Base-by-base conservation (phyloP, 2,797 vertebrate genomes). In the Phaenicophaeus curvirostris region DNA sequence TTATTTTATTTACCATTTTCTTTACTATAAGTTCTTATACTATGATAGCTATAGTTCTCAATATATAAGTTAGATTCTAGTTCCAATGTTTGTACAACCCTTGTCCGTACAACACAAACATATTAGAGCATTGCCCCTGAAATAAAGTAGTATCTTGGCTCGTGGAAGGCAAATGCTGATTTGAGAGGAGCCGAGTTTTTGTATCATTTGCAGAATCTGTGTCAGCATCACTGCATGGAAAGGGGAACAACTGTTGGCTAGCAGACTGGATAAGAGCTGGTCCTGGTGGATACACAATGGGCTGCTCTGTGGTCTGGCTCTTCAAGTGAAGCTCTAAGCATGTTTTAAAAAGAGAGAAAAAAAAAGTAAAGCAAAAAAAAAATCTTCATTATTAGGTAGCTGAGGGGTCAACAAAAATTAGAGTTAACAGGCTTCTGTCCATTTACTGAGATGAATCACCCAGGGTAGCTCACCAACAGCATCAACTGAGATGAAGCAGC, bases 341-440 rank as follows among this genome's bases (percentile, higher is more conserved):
- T 11, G 11, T 20, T 77, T 85, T 65, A 6, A 46, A 90, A 41
- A 50, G 35, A 65, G 18, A 66, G n/a, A 31, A 61, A 61, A 65
- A 30, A 73, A 89, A 84, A 80, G 48, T 8, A 30, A 67, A 80
- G 30, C 1, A 59, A 81, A 61, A 81, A 61, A 41, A 63, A 67
- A 48, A 51, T 31, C 31, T 76, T 92, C 46, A 44, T 95, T 83
- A 89, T 92, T 91, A 96, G 84, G 62, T 87, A 87, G 85, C 55
- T 83, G 89, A 90, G 93, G 84, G 62, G 90, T 92, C 84, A 74
- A 62, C 78, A 78, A 85, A 94, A 91, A 92, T 75, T 80, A 33
- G 54, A 77, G 84, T 74, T 96, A 92, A 92, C 92, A 86, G 69
- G 94, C 89, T 95, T 93, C 84, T 62, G 79, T 85, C 87, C 72